Evolutionary conservation across 2,888 invertebrate species (phyloP), one percentile per base, ranked within the genome.

Genomic region (Uloborus plumipes): DNA sequence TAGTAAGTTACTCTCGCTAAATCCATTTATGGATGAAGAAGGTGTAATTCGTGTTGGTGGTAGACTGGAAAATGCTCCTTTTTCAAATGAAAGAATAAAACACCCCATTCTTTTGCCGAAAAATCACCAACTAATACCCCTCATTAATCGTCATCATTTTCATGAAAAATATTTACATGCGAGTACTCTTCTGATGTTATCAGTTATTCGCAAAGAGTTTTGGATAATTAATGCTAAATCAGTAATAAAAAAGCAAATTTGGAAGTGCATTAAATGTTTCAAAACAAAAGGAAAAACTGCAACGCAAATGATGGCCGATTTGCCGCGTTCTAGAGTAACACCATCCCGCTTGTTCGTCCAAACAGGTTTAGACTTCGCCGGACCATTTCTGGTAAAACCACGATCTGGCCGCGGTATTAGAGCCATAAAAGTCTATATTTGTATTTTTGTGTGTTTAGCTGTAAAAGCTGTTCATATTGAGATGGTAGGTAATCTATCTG

Each of bases 81-180:
- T 61, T 61, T 20, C 61, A 18, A 26, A 20, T 22, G 61, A 61
- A 26, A 20, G 61, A 18, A n/a, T n/a, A n/a, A 61, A 61, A 61
- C 61, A 61, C 9, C 26, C 20, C 20, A 61, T 61, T 18, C 15
- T 61, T 7, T 11, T 61, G 16, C 61, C 61, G 3, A 61, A 61
- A 7, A 20, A 61, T 61, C 16, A 20, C 26, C 20, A 61, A 2
- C 2, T 26, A 61, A 20, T 11, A 6, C 2, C 18, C 15, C 1
- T 61, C 2, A 61, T 61, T 7, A 61, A 6, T 22, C 15, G 20
- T 4, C 9, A n/a, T n/a, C n/a, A 2, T 9, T 61, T 3, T 61
- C 61, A 61, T 61, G 53, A 53, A 53, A n/a, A 2, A 53, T 53
- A 16, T n/a, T 53, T 53, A 53, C 53, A 53, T n/a, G 53, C 53